These are phyloP conservation scores for Sebastes baramenuke DNA, from an alignment of 2,797 vertebrate genomes.

Conservation along the genomic window DNA sequence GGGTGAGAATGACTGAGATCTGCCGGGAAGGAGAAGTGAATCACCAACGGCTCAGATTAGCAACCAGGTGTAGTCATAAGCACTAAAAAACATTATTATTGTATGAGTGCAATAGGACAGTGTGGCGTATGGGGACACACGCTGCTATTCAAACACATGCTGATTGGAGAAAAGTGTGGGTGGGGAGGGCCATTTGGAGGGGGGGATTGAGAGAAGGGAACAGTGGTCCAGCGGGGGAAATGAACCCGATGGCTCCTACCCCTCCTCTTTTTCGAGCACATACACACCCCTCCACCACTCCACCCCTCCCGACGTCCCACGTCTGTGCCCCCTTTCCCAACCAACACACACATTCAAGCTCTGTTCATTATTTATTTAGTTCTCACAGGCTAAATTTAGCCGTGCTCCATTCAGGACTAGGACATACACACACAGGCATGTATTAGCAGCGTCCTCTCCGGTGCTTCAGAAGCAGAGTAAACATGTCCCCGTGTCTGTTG, in stretches of 20 bases:
- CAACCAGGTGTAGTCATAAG: constrained; percentile 44
- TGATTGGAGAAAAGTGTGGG: constrained; percentile 50
- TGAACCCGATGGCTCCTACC: constrained; percentile 69
- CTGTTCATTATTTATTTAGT: constrained; percentile 80
- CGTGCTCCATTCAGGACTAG: constrained; percentile 68
- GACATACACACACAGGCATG: constrained; percentile 41
- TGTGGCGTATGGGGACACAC: not conserved
- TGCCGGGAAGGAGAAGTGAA: constrained; percentile 70
- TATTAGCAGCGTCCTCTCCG: constrained; percentile 54
- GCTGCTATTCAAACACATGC: constrained; percentile 52
- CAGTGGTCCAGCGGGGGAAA: constrained; percentile 61
- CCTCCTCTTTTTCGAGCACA: constrained; percentile 51
- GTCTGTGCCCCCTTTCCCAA: constrained; percentile 41
- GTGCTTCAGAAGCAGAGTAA: constrained; percentile 55
- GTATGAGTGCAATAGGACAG: not conserved
- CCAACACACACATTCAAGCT: constrained; percentile 29
- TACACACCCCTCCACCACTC: constrained; percentile 10
- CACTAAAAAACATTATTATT: constrained; percentile 11
- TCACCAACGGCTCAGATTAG: constrained; percentile 60
- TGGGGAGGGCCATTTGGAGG: constrained; percentile 47
- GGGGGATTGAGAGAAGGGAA: constrained; percentile 57
- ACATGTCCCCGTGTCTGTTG: constrained; percentile 48
- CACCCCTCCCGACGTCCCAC: constrained; percentile 22
- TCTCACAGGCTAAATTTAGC: constrained; percentile 78
- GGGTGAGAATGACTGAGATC: constrained; percentile 69